Evolutionary conservation across 2,113 vertebrate genomes (phyloP).

Genomic region (Plecotus auritus): DNA sequence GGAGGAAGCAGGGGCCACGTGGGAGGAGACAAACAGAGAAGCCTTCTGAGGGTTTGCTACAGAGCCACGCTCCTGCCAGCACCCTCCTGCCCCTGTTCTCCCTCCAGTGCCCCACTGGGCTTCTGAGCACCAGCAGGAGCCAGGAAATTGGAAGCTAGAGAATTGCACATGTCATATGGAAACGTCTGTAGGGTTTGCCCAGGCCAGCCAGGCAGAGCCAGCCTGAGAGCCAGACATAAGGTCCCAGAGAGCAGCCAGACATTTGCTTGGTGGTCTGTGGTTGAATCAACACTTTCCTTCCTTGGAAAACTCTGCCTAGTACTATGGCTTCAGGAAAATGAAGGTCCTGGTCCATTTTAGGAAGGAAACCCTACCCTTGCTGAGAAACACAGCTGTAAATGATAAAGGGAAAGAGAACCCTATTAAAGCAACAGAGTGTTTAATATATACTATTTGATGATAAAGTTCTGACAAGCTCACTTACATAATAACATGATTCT

Average conservation of each 20-base stretch:
- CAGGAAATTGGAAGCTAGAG: background rate
- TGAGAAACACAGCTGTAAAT: background rate
- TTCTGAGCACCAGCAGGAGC: background rate
- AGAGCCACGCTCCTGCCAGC: background rate
- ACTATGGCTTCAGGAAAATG: background rate
- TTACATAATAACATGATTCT: background rate
- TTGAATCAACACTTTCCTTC: background rate
- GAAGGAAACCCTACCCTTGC: background rate
- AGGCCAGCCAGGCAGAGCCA: background rate
- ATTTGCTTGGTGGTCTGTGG: background rate
- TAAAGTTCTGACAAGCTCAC: background rate
- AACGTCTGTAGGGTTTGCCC: background rate
- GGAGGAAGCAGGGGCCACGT: background rate
- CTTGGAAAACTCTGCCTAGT: background rate
- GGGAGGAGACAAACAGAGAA: background rate
- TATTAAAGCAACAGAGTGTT: background rate
- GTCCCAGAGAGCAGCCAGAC: background rate
- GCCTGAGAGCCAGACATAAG: background rate
- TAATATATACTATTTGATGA: background rate
- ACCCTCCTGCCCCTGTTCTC: background rate
- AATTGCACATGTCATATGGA: background rate
- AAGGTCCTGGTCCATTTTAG: background rate
- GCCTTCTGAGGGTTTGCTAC: background rate
- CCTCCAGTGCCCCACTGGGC: background rate
- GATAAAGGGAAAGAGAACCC: background rate